phyloP scores from a whole-genome alignment of 1,140 invertebrate genomes.

The Mizuhopecten yessoensis region DNA sequence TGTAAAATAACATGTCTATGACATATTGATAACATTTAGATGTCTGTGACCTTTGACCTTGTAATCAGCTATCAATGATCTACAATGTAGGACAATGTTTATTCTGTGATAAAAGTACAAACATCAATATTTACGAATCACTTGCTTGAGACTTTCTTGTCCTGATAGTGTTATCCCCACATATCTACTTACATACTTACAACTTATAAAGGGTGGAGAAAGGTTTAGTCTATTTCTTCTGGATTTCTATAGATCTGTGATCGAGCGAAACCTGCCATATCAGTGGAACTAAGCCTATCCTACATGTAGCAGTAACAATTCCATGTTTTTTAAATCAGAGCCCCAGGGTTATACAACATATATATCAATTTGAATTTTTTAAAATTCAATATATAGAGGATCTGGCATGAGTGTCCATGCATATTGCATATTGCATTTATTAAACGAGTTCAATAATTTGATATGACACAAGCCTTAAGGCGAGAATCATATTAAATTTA shows the following conservation, averaged over 20 bases:
- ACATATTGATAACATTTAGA: slow-evolving; percentile 17
- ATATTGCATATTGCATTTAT: no score
- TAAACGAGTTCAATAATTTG: no score
- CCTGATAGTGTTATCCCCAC: neutral
- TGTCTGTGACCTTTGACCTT: slow-evolving; percentile 32
- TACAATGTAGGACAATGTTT: slow-evolving; percentile 27
- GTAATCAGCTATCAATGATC: neutral
- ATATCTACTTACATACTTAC: neutral
- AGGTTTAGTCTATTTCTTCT: neutral
- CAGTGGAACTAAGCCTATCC: neutral
- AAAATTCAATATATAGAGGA: no score
- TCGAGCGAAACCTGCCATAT: neutral
- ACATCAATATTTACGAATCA: slow-evolving; percentile 18
- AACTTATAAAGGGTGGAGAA: neutral
- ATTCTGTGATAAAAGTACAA: slow-evolving; percentile 31
- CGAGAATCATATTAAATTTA: no score
- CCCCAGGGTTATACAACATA: neutral
- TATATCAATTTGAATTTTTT: no score
- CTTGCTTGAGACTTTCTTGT: neutral
- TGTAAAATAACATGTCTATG: neutral
- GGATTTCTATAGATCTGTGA: neutral
- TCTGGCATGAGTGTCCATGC: no score
- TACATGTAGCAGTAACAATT: no score
- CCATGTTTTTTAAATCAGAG: neutral
- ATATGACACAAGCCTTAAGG: no score